Conservation (phyloP, 2,888 invertebrate genomes). For the Ernsta delagoae region DNA sequence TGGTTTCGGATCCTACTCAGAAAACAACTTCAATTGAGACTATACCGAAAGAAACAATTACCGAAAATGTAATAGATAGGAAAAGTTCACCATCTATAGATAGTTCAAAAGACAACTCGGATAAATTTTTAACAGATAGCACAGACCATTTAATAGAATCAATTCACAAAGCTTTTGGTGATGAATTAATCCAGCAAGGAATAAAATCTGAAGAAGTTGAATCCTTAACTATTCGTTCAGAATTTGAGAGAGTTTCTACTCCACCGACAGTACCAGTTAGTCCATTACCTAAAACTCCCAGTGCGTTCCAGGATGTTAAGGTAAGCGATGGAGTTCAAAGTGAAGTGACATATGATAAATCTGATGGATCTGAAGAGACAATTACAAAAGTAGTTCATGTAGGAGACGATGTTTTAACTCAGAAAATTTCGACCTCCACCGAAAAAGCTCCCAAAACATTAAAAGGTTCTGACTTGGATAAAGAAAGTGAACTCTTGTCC, state of each 20-base stretch:
- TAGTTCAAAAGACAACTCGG: constrained; percentile 27
- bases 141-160: constrained; percentile 64
- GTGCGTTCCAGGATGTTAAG: constrained; percentile 70
- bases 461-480: constrained; percentile 55
- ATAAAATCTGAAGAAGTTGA: constrained; percentile 71
- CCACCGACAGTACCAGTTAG: constrained; percentile 90
- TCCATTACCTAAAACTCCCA: constrained; percentile 79
- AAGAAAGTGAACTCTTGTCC: constrained; percentile 62
- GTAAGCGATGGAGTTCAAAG: constrained; percentile 70
- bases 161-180: constrained; percentile 71
- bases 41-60: constrained; percentile 1
- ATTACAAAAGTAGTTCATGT: constrained; percentile 81
- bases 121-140: constrained; percentile 53
- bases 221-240: constrained; percentile 51
- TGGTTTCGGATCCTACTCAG: background rate
- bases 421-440: constrained; percentile 81
- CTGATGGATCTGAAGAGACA: constrained; percentile 74
- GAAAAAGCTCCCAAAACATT: constrained; percentile 70
- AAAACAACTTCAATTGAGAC: background rate
- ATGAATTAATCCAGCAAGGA: constrained; percentile 72
- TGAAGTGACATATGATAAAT: constrained; percentile 71
- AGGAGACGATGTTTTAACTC: constrained; percentile 79
- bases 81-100: constrained; percentile 24
- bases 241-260: constrained; percentile 79
- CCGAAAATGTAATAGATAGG: constrained; percentile 37